A percentile compares a stretch with the other conserved stretches of the same genome.
Evolutionary conservation across 92 coral and sea anemone species (phyloP).

Genomic region (Epizoanthus illoricatus): DNA sequence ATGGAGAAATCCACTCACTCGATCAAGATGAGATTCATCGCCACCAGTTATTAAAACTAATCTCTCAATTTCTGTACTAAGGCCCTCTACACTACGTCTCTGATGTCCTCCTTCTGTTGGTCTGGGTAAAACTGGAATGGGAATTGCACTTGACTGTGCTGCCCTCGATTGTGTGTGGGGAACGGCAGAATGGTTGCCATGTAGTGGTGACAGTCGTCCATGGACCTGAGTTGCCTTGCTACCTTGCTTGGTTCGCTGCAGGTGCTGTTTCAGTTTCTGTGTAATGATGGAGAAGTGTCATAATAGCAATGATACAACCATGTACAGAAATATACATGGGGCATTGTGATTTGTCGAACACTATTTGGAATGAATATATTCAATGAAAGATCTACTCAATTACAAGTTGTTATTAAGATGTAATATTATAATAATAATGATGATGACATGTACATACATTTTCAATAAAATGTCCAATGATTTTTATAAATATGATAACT

Average conservation of each 20-base stretch:
- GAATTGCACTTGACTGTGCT: slow-evolving; percentile 79
- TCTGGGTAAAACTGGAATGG: slow-evolving; percentile 84
- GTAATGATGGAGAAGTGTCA: not conserved
- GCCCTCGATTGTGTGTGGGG: slow-evolving; percentile 49
- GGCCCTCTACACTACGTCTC: slow-evolving; percentile 86
- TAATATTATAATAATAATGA: too few species aligned
- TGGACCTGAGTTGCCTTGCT: slow-evolving; percentile 72
- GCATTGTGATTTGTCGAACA: too few species aligned
- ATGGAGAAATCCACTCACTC: slow-evolving; percentile 46
- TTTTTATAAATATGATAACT: too few species aligned
- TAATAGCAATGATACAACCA: not conserved
- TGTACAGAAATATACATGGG: not conserved
- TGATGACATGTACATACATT: too few species aligned
- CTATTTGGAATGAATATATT: not conserved
- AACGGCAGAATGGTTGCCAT: slow-evolving; percentile 91
- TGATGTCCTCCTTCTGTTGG: slow-evolving; percentile 68
- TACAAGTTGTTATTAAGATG: too few species aligned
- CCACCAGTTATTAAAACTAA: slow-evolving; percentile 66
- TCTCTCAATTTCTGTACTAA: slow-evolving; percentile 84
- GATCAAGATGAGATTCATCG: slow-evolving; percentile 41
- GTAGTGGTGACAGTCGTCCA: slow-evolving; percentile 93
- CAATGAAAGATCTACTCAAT: not conserved
- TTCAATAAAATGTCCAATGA: too few species aligned
- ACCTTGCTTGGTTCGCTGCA: slow-evolving; percentile 86
- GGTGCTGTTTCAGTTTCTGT: slow-evolving; percentile 81